Base-by-base conservation (phyloP, 2,797 vertebrate genomes). In the Rhynchotus rufescens region DNA sequence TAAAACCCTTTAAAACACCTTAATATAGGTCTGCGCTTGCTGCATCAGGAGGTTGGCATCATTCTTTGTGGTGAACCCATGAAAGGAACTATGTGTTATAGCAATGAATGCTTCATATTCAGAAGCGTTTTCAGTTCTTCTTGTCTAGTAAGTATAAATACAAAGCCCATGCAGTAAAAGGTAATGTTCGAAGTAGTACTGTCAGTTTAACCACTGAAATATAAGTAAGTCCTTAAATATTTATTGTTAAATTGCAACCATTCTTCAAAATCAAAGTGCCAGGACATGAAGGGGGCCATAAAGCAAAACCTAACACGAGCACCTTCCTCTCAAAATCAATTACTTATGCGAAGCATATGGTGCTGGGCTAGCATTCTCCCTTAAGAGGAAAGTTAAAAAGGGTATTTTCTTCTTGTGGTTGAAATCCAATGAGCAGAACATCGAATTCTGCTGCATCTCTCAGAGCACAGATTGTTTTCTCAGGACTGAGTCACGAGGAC, bases 191-290 rank as follows among this genome's bases (percentile, higher is more conserved):
- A 86, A 80, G 42, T 56, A 91, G 87, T 22, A 90, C 56, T 80
- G 64, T 57, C 56, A 65, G 90, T 84, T 84, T 45, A 86, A 69
- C n/a, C 64, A 62, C 28, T 69, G 49, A 93, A 93, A 89, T 62
- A 60, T 25, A 64, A 79, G 45, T 51, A 60, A 75, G 34, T 13
- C 9, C 10, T 36, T 25, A 86, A 21, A 66, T 30, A 57, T 65
- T 83, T 82, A 17, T 42, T 80, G 44, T 56, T 87, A 74, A 38
- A 80, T 90, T 88, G 15, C 21, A 84, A 17, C 15, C 71, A 9
- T 66, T 80, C 83, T 65, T 32, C 51, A 86, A 56, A 68, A 65
- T 28, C 25, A 59, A 42, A 47, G 21, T 66, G 34, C 4, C 32
- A 67, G 32, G 81, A 38, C 34, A 40, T 12, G 45, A 78, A 21